Base-by-base conservation (phyloP, 1,140 invertebrate genomes). In the Megalonaias nervosa region DNA sequence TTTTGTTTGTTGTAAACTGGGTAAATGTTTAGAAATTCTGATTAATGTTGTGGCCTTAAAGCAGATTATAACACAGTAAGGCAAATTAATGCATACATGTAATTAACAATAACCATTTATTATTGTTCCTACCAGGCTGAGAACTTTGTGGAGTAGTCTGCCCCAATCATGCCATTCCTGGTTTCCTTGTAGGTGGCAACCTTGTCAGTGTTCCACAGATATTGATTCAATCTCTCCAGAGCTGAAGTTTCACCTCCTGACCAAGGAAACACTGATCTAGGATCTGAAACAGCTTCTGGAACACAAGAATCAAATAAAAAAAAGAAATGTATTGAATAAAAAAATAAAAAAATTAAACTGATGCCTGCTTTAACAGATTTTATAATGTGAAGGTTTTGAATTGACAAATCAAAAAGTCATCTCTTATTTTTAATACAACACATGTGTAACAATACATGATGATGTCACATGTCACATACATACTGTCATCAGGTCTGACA, bases 71-170 rank as follows among this genome's bases (percentile, higher is more conserved):
- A 31, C 26, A 31, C 26, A 31, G 26, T 31, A 31, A 31, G 26
- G 26, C 26, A 31, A 2, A 31, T 31, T 31, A 31, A 31, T 31
- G 26, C 26, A 31, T 31, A 31, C 26, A 31, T 31, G 26, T 31
- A 31, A 31, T 1, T 31, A 31, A 31, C 26, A 31, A 31, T 4
- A 31, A 31, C 1, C 26, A 31, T 31, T 31, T 31, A 31, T 31
- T 31, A 31, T 31, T 31, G 17, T n/a, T 64, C 70, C 68, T 84
- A 86, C 91, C 91, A 91, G 60, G 87, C 77, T 68, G 90, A 91
- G 55, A 91, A 91, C 73, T 91, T 91, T 13, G 91, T 91, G 23
- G 91, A 91, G 71, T 91, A 91, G n/a, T 91, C 88, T 15, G 88
- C 78, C 14, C 91, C 91, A 71, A 91, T 81, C 64, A 91, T 83